phyloP scores from a whole-genome alignment of 2,888 invertebrate species.

The Bombylius major region DNA sequence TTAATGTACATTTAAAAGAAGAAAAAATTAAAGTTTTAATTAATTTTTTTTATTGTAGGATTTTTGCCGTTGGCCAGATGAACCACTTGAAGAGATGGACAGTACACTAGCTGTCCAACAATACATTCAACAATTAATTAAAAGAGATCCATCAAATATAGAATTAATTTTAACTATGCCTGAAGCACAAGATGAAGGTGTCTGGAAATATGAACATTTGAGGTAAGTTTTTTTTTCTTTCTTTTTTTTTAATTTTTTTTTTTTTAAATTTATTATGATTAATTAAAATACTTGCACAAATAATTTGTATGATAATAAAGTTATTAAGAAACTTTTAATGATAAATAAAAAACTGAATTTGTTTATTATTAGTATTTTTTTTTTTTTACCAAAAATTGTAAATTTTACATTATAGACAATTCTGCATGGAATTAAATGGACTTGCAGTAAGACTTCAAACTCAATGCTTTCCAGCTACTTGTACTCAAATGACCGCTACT shows the following conservation, averaged over 20 bases:
- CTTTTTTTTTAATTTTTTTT: background rate
- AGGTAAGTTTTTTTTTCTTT: conserved; percentile 41
- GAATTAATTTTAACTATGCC: conserved; percentile 93
- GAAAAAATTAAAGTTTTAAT: too few relatives aligned
- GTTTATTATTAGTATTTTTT: too few relatives aligned
- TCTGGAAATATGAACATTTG: conserved; percentile 99
- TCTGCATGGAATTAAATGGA: conserved; percentile 99
- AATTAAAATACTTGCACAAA: background rate
- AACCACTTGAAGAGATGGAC: conserved; percentile 98
- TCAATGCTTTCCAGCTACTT: conserved; percentile 93
- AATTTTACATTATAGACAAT: conserved; percentile 55
- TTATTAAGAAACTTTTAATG: too few relatives aligned
- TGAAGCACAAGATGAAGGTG: conserved; percentile 94
- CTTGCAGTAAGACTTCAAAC: conserved; percentile 89
- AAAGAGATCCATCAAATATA: conserved; percentile 83
- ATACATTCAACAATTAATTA: conserved; percentile 95
- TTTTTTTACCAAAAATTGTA: too few relatives aligned
- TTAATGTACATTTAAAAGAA: too few relatives aligned
- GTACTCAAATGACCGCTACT: conserved; percentile 99
- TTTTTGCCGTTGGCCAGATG: conserved; percentile 96
- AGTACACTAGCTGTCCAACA: conserved; percentile 97
- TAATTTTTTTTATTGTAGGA: conserved; percentile 45
- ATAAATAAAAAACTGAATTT: too few relatives aligned
- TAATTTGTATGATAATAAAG: background rate
- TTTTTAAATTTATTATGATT: background rate